Percentiles rank a stretch among this genome's conserved stretches.
Evolutionary conservation across 2,113 vertebrate genomes (phyloP).

Genomic region (Corvus cornix): DNA sequence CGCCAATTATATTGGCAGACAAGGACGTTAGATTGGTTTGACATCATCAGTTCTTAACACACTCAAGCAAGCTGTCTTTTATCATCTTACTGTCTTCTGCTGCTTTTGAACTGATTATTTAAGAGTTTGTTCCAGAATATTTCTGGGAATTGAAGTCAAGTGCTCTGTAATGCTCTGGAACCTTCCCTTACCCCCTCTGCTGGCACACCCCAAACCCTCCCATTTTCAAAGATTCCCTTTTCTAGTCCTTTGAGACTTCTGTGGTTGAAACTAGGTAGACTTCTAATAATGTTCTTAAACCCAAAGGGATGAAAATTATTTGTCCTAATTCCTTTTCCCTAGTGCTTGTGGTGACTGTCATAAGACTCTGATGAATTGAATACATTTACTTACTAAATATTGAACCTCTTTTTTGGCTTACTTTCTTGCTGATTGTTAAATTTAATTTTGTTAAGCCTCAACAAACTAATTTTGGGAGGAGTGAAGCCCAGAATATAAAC

Average conservation of each 20-base stretch:
- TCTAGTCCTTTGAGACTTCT: not conserved
- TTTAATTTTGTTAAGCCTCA: constrained; percentile 33
- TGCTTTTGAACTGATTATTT: constrained; percentile 28
- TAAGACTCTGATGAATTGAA: not conserved
- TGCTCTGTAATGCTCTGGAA: not conserved
- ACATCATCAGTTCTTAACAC: constrained; percentile 23
- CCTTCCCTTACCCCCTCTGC: not conserved
- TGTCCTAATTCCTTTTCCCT: not conserved
- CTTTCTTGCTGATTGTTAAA: constrained; percentile 17
- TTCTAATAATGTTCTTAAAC: not conserved
- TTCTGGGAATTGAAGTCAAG: constrained; percentile 34
- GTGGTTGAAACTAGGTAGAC: not conserved
- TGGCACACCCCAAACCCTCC: accelerated
- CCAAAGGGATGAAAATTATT: not conserved
- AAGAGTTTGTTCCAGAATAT: not conserved
- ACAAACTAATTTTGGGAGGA: not conserved
- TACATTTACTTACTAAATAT: constrained; percentile 15
- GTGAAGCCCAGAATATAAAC: not conserved
- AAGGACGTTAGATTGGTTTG: not conserved
- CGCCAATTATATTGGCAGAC: constrained; percentile 34
- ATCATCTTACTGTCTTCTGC: not conserved
- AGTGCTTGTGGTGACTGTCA: not conserved
- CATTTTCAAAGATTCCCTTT: not conserved
- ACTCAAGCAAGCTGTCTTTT: not conserved
- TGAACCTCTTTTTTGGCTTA: not conserved